These are phyloP conservation scores for Gastracanthus pulcherrimus DNA, from an alignment of 2,888 invertebrate species.

Conservation along the genomic window DNA sequence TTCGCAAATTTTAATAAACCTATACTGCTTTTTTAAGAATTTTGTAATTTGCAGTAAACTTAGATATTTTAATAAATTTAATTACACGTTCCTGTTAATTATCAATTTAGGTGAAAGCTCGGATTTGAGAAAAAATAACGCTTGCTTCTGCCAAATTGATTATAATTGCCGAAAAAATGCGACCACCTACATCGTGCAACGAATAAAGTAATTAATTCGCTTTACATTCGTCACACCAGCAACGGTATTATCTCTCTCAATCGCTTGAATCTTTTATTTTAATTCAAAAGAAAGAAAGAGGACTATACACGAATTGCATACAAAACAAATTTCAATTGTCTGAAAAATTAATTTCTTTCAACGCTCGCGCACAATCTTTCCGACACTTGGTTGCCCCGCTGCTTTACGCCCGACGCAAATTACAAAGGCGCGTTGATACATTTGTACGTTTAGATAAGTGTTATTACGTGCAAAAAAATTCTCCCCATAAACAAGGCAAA, in stretches of 20 bases:
- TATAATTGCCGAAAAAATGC: not conserved
- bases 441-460: conserved; percentile 48
- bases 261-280: no score
- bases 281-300: not conserved
- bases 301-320: not conserved
- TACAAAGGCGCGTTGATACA: conserved; percentile 34
- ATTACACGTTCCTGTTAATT: not conserved
- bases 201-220: conserved; percentile 29
- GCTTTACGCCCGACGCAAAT: conserved; percentile 7
- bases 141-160: not conserved
- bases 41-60: not conserved
- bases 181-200: not conserved
- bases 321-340: conserved; percentile 10
- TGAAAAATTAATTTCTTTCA: conserved; percentile 36
- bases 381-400: not conserved
- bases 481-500: conserved; percentile 44
- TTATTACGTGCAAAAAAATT: conserved; percentile 45
- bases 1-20: not conserved
- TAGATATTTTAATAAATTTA: not conserved
- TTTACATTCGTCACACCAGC: not conserved
- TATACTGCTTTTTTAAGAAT: not conserved
- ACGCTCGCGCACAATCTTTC: not conserved
- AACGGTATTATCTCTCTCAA: not conserved
- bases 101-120: conserved; percentile 35
- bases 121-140: not conserved